Conservation (phyloP, 2,113 vertebrate genomes). For the Centropus unirufus region DNA sequence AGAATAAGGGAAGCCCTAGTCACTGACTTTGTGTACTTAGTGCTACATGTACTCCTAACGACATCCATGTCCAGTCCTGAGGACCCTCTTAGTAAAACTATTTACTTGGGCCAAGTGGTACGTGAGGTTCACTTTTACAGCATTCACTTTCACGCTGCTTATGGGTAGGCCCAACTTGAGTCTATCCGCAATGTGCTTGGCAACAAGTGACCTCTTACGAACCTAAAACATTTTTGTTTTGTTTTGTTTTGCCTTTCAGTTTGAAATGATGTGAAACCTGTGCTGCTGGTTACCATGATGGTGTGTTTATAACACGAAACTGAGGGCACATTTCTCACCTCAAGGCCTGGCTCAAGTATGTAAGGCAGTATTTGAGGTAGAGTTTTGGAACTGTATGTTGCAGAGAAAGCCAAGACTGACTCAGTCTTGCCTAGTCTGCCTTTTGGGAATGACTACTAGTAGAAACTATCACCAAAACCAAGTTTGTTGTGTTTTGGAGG, state of each 20-base stretch:
- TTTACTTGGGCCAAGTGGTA: not conserved
- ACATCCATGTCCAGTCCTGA: not conserved
- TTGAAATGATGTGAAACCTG: not conserved
- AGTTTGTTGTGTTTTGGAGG: not conserved
- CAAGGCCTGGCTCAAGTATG: not conserved
- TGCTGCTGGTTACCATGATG: not conserved
- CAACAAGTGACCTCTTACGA: not conserved
- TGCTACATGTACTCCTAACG: not conserved
- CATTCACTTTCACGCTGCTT: not conserved
- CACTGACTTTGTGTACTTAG: not conserved
- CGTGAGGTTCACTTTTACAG: not conserved
- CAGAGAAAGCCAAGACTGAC: not conserved
- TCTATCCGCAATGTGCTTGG: too few species aligned
- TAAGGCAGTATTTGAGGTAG: not conserved
- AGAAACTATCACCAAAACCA: not conserved
- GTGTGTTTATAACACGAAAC: slow-evolving; percentile 24
- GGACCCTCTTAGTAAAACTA: not conserved
- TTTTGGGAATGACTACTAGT: not conserved
- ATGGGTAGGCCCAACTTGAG: not conserved
- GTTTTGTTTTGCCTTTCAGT: slow-evolving; percentile 7
- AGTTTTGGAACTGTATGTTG: not conserved
- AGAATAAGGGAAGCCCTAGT: not conserved
- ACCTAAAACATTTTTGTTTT: not conserved
- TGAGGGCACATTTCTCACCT: not conserved
- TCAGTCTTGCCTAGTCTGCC: not conserved